These are phyloP conservation scores for Crotalus helleri DNA, from an alignment of 2,113 vertebrate species.

Conservation along the genomic window DNA sequence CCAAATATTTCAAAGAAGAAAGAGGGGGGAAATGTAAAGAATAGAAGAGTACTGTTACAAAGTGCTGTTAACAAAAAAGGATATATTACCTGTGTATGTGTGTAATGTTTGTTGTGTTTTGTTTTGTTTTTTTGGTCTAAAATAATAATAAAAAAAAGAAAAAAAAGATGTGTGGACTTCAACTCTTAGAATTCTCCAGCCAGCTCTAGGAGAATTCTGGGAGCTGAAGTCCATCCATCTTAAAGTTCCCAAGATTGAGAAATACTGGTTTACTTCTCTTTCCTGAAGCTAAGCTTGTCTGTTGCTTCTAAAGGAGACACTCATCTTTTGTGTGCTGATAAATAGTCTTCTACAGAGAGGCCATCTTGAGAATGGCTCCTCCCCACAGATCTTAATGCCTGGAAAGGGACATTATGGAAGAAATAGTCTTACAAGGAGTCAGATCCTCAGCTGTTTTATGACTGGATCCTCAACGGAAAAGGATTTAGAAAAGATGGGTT, in stretches of 20 bases:
- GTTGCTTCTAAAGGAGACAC: background rate
- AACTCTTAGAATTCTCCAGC: background rate
- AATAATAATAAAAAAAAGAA: no score
- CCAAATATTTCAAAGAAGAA: no score
- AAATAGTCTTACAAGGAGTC: background rate
- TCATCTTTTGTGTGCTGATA: background rate
- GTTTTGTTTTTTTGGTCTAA: no score
- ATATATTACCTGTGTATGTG: no score
- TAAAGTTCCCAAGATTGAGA: no score
- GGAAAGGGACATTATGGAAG: background rate
- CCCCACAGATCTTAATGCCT: background rate
- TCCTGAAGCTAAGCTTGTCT: background rate
- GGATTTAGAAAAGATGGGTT: background rate
- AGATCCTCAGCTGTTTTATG: background rate
- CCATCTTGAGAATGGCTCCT: background rate
- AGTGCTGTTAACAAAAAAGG: no score
- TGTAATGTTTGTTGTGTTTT: no score
- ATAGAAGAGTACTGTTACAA: no score
- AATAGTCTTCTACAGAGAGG: background rate
- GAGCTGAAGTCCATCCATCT: no score
- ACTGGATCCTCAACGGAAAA: background rate
- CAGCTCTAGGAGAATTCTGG: no score
- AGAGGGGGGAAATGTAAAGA: no score
- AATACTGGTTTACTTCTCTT: background rate
- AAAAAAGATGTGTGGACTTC: background rate